Evolutionary conservation across 2,888 invertebrate genomes (phyloP).

Genomic region (Oegoconia quadripuncta): DNA sequence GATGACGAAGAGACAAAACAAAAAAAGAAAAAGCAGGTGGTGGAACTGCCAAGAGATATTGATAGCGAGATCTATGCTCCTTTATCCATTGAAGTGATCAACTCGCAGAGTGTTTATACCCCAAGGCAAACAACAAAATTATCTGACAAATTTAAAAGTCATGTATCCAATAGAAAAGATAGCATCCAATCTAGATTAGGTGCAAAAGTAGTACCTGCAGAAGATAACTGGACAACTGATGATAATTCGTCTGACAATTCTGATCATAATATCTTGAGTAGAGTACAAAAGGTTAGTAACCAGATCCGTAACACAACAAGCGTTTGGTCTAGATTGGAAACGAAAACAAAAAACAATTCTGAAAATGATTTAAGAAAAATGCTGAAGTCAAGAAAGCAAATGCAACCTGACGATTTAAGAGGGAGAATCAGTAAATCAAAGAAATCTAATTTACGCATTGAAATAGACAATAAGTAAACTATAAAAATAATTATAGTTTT

Average conservation of each 20-base stretch:
- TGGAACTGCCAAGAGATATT: constrained; percentile 29
- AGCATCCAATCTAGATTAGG: constrained; percentile 59
- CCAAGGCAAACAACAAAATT: constrained; percentile 48
- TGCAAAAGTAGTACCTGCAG: constrained; percentile 39
- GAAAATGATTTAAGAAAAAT: constrained; percentile 58
- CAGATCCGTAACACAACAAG: no score
- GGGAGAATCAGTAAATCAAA: constrained; percentile 57
- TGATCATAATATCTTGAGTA: constrained; percentile 70
- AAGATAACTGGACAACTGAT: constrained; percentile 13
- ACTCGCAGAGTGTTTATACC: constrained; percentile 44
- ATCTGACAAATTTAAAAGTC: constrained; percentile 61
- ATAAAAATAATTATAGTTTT: constrained; percentile 31
- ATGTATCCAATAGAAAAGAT: constrained; percentile 27
- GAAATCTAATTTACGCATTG: constrained; percentile 66
- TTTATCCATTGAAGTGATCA: constrained; percentile 65
- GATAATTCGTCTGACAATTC: constrained; percentile 40
- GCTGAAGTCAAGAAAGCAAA: constrained; percentile 46
- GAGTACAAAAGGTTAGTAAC: constrained; percentile 73
- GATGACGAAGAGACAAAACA: constrained; percentile 88
- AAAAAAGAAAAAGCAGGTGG: constrained; percentile 43
- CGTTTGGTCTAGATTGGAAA: constrained; percentile 80
- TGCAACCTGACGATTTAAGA: constrained; percentile 32
- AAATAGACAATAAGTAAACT: constrained; percentile 66
- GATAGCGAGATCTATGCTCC: constrained; percentile 52
- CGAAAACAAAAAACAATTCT: constrained; percentile 25